These are phyloP conservation scores for Apistogramma diplotaenia DNA, from an alignment of 2,113 vertebrate species.

Conservation along the genomic window DNA sequence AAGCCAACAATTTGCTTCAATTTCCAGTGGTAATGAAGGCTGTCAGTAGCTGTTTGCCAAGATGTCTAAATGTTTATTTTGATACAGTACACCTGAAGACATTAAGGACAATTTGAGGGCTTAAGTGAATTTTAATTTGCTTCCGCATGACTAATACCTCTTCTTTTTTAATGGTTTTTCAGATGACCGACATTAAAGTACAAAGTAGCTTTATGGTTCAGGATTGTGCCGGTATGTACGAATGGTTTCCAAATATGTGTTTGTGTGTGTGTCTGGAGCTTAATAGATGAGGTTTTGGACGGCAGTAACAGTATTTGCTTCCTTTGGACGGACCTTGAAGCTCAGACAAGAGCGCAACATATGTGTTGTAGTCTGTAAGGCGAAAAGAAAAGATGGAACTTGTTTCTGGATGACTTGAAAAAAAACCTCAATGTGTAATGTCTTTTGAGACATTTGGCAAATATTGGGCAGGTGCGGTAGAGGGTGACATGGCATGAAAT, in stretches of 20 bases:
- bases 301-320: slow-evolving; percentile 1
- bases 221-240: slow-evolving; percentile 16
- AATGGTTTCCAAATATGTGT: slow-evolving; percentile 14
- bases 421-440: too few species aligned
- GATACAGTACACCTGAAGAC: neutral
- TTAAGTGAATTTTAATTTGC: neutral
- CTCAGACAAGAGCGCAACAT: neutral
- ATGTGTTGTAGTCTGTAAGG: neutral
- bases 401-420: neutral
- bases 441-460: neutral
- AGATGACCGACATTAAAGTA: neutral
- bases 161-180: neutral
- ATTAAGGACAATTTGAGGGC: neutral
- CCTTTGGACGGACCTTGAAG: neutral
- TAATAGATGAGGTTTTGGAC: slow-evolving; percentile 1
- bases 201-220: neutral
- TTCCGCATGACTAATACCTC: neutral
- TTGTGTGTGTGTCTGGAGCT: neutral
- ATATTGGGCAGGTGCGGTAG: neutral
- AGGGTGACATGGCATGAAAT: neutral
- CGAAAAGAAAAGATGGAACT: neutral
- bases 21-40: neutral
- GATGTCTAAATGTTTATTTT: neutral
- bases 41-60: slow-evolving; percentile 16
- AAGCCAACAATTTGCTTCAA: neutral